Evolutionary conservation across 2,888 invertebrate genomes (phyloP).

Genomic region (Tetragonula carbonaria): DNA sequence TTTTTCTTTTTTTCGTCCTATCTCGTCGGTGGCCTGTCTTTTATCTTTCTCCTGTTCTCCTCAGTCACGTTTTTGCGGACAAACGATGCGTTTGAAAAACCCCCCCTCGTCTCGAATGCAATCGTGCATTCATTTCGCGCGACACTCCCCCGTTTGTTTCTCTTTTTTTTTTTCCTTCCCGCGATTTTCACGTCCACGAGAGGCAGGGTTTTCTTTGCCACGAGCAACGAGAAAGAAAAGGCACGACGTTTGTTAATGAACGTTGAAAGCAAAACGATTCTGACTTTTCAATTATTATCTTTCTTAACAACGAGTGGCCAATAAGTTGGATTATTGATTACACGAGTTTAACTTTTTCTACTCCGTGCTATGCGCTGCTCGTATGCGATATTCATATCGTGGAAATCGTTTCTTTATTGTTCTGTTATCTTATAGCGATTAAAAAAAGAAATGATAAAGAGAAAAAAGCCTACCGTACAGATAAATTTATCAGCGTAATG

Average conservation of each 20-base stretch:
- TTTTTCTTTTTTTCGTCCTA: not conserved
- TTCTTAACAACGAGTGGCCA: no score
- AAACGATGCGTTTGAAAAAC: not conserved
- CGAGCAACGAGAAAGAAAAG: not conserved
- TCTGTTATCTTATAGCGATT: no score
- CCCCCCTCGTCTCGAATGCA: not conserved
- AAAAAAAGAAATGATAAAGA: not conserved
- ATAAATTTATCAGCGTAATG: not conserved
- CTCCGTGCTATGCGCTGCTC: not conserved
- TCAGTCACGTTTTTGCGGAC: not conserved
- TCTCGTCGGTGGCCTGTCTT: not conserved
- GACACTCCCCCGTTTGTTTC: not conserved
- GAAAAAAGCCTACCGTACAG: not conserved
- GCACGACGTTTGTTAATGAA: not conserved
- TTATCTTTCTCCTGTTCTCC: not conserved
- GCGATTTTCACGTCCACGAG: slow-evolving; percentile 7
- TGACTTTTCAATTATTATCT: not conserved
- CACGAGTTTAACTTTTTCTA: not conserved
- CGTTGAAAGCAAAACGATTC: not conserved
- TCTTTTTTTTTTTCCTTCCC: not conserved
- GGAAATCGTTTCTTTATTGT: not conserved
- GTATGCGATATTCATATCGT: not conserved
- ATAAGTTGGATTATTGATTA: not conserved
- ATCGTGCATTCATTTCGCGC: not conserved
- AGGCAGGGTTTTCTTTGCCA: slow-evolving; percentile 1